These are phyloP conservation scores for Drosophila paulistorum DNA, from an alignment of 1,140 invertebrate genomes.

Conservation along the genomic window DNA sequence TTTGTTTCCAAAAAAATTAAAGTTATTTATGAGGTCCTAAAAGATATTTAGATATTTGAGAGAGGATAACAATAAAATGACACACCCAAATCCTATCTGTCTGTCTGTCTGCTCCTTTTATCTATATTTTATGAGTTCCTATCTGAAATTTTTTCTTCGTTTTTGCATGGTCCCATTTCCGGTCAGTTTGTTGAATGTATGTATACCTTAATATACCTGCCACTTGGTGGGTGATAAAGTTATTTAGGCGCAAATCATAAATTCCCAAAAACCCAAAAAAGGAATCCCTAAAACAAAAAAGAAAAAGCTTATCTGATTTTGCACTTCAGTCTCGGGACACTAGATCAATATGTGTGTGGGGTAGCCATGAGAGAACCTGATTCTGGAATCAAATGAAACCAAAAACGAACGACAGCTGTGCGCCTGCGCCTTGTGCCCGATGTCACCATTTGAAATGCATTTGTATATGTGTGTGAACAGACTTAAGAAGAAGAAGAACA, in stretches of 20 bases:
- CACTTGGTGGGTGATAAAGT: conserved; percentile 70
- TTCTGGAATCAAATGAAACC: neutral
- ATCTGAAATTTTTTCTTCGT: conserved; percentile 42
- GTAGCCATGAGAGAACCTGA: conserved; percentile 3
- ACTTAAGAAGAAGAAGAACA: neutral
- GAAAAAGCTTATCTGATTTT: conserved; percentile 78
- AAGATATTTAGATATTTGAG: too few species aligned
- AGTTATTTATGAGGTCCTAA: neutral
- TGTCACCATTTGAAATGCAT: conserved; percentile 53
- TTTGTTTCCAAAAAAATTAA: neutral
- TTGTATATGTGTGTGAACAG: conserved; percentile 20
- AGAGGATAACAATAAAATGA: conserved; percentile 32
- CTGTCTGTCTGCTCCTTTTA: conserved; percentile 33
- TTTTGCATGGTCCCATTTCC: conserved; percentile 45
- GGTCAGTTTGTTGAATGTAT: conserved; percentile 27
- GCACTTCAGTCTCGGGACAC: conserved; percentile 69
- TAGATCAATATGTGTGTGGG: conserved; percentile 69
- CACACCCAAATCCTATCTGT: conserved; percentile 46
- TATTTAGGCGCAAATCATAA: conserved; percentile 82
- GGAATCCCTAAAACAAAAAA: conserved; percentile 44
- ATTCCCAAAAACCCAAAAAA: conserved; percentile 55
- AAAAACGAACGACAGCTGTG: conserved; percentile 59
- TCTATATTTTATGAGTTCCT: conserved; percentile 60
- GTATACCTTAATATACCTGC: conserved; percentile 30
- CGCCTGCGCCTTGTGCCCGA: conserved; percentile 65